Evolutionary conservation across 1,140 invertebrate species (phyloP), one percentile per base, ranked within the genome.

Genomic region (Bombus fervidus): DNA sequence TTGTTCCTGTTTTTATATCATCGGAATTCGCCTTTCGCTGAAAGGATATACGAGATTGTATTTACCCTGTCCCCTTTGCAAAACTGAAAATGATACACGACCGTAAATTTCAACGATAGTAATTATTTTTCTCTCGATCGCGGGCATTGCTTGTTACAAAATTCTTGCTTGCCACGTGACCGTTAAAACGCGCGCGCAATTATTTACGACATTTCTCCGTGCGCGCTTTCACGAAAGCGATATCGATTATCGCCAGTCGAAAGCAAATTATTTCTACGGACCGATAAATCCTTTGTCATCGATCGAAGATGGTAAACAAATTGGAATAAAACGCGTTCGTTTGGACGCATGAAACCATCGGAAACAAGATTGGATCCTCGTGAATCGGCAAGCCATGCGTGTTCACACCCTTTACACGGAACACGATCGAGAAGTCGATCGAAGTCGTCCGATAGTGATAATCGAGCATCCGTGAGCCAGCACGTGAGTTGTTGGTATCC

Each of bases 401-500:
- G 88, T 87, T 86, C 85, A 72, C 87, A 81, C 81, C 87, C 77
- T 81, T 86, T 83, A 85, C 87, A 89, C 64, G 82, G 39, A 85
- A 87, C n/a, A 66, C 76, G 83, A 73, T 86, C 66, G 81, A 85
- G 83, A 89, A 89, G 83, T 86, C 79, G 89, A 90, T 87, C 81
- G 69, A 41, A 74, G 72, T 81, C 69, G 64, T 37, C 73, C 75
- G 88, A 88, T 86, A 91, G 81, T 73, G 79, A 81, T 89, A 89
- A 88, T 86, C 81, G 82, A 85, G 79, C 43, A 64, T 74, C 78
- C 78, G 68, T 78, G 75, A 62, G 41, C 37, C 6, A 78, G 66
- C 53, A 47, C 59, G 47, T 68, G 73, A 59, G 68, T n/a, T 28
- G 68, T n/a, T 28, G 69, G 34, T 64, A 15, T 84, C 66, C 69